Evolutionary conservation across 2,113 vertebrate species (phyloP).

Genomic region (Mustelus asterias): DNA sequence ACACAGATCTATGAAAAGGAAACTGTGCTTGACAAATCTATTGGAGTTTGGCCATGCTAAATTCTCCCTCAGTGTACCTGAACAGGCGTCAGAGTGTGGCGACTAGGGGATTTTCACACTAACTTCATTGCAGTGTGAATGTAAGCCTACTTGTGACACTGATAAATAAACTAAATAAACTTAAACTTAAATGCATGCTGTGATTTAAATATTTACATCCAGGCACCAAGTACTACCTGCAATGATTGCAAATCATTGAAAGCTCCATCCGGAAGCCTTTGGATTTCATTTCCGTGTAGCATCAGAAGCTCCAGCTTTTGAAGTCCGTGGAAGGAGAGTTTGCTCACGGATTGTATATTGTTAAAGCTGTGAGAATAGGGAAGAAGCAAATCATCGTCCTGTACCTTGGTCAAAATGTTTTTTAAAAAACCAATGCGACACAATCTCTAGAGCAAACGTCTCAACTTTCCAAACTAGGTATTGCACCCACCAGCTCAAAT

Average conservation of each 20-base stretch:
- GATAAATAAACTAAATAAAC: no score
- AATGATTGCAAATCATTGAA: slow-evolving; percentile 72
- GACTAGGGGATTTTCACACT: no score
- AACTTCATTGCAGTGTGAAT: no score
- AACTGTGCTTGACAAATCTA: not conserved
- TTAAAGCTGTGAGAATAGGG: slow-evolving; percentile 68
- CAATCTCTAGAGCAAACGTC: not conserved
- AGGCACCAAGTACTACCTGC: slow-evolving; percentile 61
- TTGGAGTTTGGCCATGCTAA: no score
- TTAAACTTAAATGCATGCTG: no score
- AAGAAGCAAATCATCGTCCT: not conserved
- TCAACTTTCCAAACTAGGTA: not conserved
- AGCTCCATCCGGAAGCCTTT: slow-evolving; percentile 64
- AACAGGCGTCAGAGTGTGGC: no score
- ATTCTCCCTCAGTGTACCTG: no score
- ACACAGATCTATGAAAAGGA: not conserved
- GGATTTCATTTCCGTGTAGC: slow-evolving; percentile 83
- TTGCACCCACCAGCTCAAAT: not conserved
- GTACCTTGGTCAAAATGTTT: not conserved
- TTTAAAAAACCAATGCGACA: slow-evolving; percentile 35
- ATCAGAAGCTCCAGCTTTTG: slow-evolving; percentile 76
- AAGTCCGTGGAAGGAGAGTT: slow-evolving; percentile 67
- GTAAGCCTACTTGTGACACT: no score
- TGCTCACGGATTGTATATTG: slow-evolving; percentile 66
- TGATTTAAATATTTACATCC: not conserved